Percentiles rank a stretch among this genome's conserved stretches.
These are phyloP conservation scores for Eumacrocentrus americanus DNA, from an alignment of 2,888 invertebrate species.

Conservation along the genomic window DNA sequence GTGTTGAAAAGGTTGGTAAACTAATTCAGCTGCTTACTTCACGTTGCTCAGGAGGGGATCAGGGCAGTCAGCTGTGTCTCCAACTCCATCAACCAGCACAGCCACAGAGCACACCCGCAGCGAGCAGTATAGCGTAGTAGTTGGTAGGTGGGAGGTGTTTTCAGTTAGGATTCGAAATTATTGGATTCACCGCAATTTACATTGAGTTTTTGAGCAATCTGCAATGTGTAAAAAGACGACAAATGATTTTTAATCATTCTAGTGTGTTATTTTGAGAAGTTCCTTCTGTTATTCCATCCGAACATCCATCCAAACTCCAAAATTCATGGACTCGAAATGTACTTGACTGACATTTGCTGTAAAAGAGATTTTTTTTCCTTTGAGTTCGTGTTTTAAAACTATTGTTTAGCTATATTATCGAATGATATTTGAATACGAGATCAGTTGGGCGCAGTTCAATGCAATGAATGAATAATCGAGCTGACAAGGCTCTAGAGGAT, in stretches of 20 bases:
- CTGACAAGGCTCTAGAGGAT: too few relatives aligned
- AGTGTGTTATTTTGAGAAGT: neutral
- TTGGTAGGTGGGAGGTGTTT: conserved; percentile 4
- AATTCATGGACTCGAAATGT: neutral
- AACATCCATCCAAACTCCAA: neutral
- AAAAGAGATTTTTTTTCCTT: too few relatives aligned
- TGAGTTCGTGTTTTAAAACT: too few relatives aligned
- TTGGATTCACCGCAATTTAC: neutral
- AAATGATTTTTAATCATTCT: neutral
- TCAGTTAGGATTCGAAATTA: conserved; percentile 1
- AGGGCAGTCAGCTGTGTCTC: neutral
- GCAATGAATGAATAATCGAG: too few relatives aligned
- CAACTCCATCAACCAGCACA: neutral
- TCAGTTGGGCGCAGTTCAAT: too few relatives aligned
- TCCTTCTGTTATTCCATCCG: neutral
- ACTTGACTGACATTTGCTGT: too few relatives aligned
- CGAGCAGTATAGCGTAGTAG: conserved; percentile 3
- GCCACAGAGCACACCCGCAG: neutral
- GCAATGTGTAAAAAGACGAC: neutral
- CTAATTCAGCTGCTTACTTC: neutral
- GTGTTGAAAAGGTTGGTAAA: neutral
- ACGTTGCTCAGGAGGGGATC: neutral
- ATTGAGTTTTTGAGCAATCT: neutral
- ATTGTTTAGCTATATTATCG: too few relatives aligned
- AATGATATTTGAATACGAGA: too few relatives aligned